Evolutionary conservation across 2,113 vertebrate genomes (phyloP).

Genomic region (Dasypus novemcinctus): DNA sequence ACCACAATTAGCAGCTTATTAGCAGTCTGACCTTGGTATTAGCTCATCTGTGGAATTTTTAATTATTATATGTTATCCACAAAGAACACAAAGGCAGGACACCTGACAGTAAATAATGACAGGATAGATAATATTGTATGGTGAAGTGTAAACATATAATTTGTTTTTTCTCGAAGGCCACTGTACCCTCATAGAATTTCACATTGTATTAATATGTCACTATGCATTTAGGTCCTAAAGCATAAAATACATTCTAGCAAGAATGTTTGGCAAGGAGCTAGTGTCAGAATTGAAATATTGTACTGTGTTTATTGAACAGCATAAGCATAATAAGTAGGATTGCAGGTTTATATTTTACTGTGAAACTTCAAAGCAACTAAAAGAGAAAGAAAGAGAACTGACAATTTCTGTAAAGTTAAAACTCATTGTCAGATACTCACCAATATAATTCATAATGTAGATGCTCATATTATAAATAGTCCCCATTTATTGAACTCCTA

Average conservation of each 20-base stretch:
- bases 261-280: slow-evolving; percentile 35
- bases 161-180: slow-evolving; percentile 19
- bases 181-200: not conserved
- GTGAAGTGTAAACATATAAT: not conserved
- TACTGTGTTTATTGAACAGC: slow-evolving; percentile 51
- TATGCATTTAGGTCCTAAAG: slow-evolving; percentile 40
- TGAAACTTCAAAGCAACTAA: not conserved
- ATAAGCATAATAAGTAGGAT: not conserved
- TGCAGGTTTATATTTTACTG: slow-evolving; percentile 43
- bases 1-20: not conserved
- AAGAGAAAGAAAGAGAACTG: not conserved
- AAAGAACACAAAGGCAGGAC: not conserved
- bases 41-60: not conserved
- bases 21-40: not conserved
- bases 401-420: not conserved
- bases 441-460: not conserved
- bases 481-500: not conserved
- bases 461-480: not conserved
- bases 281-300: slow-evolving; percentile 49
- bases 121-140: not conserved
- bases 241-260: slow-evolving; percentile 28
- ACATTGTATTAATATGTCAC: slow-evolving; percentile 47
- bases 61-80: not conserved
- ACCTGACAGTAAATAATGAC: not conserved
- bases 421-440: not conserved